Conservation (phyloP, 2,797 vertebrate species). For the Euthynnus affinis region DNA sequence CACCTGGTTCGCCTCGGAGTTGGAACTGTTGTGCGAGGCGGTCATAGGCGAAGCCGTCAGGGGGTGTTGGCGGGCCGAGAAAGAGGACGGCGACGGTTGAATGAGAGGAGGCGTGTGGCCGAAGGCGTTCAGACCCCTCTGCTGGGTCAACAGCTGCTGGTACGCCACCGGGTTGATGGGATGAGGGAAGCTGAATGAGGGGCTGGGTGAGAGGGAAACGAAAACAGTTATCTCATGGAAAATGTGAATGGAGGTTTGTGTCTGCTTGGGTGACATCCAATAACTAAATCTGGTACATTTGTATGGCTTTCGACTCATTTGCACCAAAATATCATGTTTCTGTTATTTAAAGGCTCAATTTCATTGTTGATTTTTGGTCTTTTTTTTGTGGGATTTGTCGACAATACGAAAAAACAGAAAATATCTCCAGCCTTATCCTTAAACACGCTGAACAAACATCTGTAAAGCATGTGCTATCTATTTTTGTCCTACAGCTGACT, state of each 20-base stretch:
- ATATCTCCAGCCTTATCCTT: not conserved
- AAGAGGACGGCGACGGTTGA: constrained; percentile 89
- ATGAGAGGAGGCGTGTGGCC: constrained; percentile 94
- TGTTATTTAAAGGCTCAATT: too few species aligned
- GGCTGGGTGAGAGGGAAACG: constrained; percentile 79
- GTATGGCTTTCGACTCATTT: not conserved
- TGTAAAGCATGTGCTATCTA: not conserved
- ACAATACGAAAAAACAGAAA: too few species aligned
- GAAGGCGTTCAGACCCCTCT: constrained; percentile 92
- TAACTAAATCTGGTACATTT: not conserved
- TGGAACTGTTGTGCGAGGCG: constrained; percentile 85
- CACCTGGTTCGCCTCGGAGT: constrained; percentile 91
- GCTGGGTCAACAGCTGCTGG: constrained; percentile 96
- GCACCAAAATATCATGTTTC: not conserved
- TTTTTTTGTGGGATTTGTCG: not conserved
- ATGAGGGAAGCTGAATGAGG: constrained; percentile 95
- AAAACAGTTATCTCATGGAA: not conserved
- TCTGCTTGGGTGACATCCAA: not conserved
- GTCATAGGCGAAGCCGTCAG: constrained; percentile 81
- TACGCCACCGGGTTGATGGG: constrained; percentile 96
- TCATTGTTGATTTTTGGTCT: too few species aligned
- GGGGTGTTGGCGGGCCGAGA: constrained; percentile 90
- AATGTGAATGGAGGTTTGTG: not conserved
- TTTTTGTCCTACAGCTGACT: not conserved
- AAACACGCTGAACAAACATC: not conserved